A percentile compares a stretch with the other conserved stretches of the same genome.
Evolutionary conservation across 2,888 invertebrate species (phyloP).

Genomic region (Unio pictorum): DNA sequence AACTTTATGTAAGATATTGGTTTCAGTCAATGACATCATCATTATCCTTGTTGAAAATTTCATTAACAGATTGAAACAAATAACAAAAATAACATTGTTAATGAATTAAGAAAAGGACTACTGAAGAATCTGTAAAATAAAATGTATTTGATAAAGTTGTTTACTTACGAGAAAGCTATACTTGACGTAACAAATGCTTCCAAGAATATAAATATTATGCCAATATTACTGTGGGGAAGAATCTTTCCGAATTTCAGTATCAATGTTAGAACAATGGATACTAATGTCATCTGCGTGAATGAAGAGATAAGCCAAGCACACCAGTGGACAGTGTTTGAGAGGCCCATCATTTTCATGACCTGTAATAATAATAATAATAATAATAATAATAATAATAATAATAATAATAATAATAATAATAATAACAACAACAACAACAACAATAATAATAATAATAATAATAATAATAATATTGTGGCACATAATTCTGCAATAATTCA

Average conservation of each 20-base stretch:
- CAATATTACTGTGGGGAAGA: slow-evolving; percentile 62
- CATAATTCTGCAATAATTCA: neutral
- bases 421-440: too few relatives aligned
- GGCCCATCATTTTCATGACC: slow-evolving; percentile 71
- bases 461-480: neutral
- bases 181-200: slow-evolving; percentile 71
- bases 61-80: too few relatives aligned
- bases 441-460: neutral
- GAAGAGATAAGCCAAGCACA: slow-evolving; percentile 68
- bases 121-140: neutral
- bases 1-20: too few relatives aligned
- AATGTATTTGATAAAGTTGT: neutral
- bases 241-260: slow-evolving; percentile 76
- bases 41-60: too few relatives aligned
- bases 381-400: neutral
- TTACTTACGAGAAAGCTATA: slow-evolving; percentile 72
- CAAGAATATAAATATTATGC: slow-evolving; percentile 69
- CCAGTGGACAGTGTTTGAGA: slow-evolving; percentile 67
- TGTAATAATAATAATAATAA: slow-evolving; percentile 21
- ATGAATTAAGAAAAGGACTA: too few relatives aligned
- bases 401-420: too few relatives aligned
- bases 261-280: slow-evolving; percentile 75
- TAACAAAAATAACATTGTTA: too few relatives aligned
- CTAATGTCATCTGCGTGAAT: slow-evolving; percentile 63
- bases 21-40: too few relatives aligned